Evolutionary conservation across 2,113 vertebrate genomes (phyloP).

Genomic region (Apodemus speciosus): DNA sequence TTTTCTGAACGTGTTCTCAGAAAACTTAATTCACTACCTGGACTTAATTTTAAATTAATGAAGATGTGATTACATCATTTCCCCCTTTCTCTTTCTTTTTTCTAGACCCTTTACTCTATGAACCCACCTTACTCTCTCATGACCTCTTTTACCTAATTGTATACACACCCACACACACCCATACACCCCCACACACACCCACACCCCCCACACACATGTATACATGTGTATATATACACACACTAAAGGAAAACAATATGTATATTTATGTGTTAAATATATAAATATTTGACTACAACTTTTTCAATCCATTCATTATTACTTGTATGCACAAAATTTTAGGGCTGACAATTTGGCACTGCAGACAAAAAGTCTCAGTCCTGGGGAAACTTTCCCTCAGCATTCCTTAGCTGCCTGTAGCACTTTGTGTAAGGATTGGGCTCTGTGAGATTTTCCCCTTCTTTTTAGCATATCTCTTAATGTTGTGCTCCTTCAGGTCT

Average conservation of each 20-base stretch:
- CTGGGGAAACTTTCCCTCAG: background rate
- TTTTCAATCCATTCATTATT: background rate
- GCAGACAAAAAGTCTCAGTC: too few relatives aligned
- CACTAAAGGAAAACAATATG: background rate
- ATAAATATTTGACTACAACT: background rate
- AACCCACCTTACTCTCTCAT: background rate
- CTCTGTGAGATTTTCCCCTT: background rate
- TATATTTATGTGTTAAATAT: background rate
- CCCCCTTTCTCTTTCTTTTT: background rate
- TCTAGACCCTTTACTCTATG: background rate
- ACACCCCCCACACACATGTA: background rate
- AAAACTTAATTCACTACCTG: background rate
- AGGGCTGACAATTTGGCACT: background rate
- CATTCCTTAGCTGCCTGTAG: background rate
- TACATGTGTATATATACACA: too few relatives aligned
- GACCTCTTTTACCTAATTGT: background rate
- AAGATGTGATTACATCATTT: background rate
- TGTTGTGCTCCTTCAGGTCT: background rate
- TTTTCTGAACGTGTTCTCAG: background rate
- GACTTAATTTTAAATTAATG: background rate
- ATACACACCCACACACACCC: too few relatives aligned
- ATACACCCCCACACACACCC: too few relatives aligned
- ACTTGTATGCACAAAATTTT: background rate
- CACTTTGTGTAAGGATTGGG: background rate
- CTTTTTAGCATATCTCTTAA: background rate